Conservation (phyloP, 2,113 vertebrate genomes). For the Limanda limanda region DNA sequence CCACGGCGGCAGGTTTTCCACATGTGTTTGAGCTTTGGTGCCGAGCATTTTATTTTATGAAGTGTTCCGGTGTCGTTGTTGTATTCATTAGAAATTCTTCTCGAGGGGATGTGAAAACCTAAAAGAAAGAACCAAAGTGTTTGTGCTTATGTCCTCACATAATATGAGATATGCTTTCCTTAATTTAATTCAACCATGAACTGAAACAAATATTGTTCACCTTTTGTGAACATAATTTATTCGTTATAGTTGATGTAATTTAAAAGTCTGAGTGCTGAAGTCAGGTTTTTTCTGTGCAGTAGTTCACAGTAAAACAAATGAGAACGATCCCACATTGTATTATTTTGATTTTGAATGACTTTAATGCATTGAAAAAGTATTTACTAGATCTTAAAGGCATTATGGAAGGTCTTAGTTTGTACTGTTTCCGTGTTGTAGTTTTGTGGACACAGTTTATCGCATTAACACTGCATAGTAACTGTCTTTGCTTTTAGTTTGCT, state of each 20-base stretch:
- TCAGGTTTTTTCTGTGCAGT: background rate
- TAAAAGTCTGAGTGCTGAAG: background rate
- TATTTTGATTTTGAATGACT: background rate
- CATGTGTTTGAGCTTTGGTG: slow-evolving; percentile 46
- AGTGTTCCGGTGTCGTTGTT: slow-evolving; percentile 52
- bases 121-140: slow-evolving; percentile 1
- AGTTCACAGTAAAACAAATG: background rate
- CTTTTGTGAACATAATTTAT: no score
- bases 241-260: background rate
- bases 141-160: slow-evolving; percentile 15
- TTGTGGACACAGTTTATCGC: no score
- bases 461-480: no score
- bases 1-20: slow-evolving; percentile 48
- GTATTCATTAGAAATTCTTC: slow-evolving; percentile 36
- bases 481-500: no score
- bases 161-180: background rate
- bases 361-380: no score
- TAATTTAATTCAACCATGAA: background rate
- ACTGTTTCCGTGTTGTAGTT: no score
- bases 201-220: background rate
- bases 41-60: slow-evolving; percentile 44
- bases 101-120: background rate
- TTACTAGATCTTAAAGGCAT: no score
- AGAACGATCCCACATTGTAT: background rate
- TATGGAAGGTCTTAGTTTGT: no score